Evolutionary conservation across 2,113 vertebrate species (phyloP), one percentile per base, ranked within the genome.

Genomic region (Oreochromis aureus): DNA sequence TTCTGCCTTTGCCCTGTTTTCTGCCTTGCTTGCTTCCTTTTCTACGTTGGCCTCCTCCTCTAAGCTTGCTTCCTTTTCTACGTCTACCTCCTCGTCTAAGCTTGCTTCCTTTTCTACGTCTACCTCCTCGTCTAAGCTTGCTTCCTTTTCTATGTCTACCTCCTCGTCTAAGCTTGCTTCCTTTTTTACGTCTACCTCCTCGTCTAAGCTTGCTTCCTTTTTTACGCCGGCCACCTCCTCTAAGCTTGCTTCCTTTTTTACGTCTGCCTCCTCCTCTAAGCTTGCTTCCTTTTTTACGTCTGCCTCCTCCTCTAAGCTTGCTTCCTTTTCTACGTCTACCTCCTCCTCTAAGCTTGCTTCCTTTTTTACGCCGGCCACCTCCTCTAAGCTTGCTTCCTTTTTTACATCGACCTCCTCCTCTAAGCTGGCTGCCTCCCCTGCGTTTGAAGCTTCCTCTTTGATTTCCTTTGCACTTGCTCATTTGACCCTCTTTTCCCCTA

Each of bases 221-320:
- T 48, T 16, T 48, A 7, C 27, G 3, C 4, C 6, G 2, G 10
- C 24, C 6, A 1, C 24, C 24, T 27, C 24, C 3, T 27, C 24
- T 27, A 9, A 30, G 19, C 3, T 39, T 89, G 16, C 54, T 5
- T 1, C 61, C 2, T 82, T 30, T 51, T 6, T 4, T 9, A 55
- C 1, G 0, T 10, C 7, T 13, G 2, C 34, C 4, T 10, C 6
- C 6, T 16, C 6, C 1, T 30, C 16, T 51, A 27, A 27, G 24
- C 24, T 27, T 27, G 27, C 27, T 27, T 27, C 27, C 27, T 27
- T 27, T 27, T 27, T 1, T 27, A 27, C 8, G 3, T 19, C 51
- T 0, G 0, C 8, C 51, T 5, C 19, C 18, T 53, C 0, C 0
- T 53, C 51, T 2, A 53, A 53, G 2, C 51, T 53, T 18, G 46